Evolutionary conservation across 2,113 vertebrate genomes (phyloP), one percentile per base, ranked within the genome.

Genomic region (Tor tambroides): DNA sequence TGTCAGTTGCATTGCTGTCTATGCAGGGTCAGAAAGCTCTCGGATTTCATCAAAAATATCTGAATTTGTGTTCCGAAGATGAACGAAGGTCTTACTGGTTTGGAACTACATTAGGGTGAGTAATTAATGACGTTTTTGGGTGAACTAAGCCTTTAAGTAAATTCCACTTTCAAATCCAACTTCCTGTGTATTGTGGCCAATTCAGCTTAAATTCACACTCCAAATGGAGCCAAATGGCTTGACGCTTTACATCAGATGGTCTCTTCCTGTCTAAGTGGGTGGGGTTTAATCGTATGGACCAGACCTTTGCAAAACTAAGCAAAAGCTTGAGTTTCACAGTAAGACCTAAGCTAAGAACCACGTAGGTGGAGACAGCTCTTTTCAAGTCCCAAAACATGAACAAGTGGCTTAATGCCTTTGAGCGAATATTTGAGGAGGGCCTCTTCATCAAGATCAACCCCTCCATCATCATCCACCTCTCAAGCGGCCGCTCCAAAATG

Each of bases 401-500:
- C 85, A 72, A 54, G 72, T 38, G 78, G 63, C 63, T 84, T 30
- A 78, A 76, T 23, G 85, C 59, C 83, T 85, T 38, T 23, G 35
- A 78, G 56, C 1, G n/a, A 76, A 79, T 80, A 80, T 88, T 74
- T 86, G 67, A 88, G 84, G 15, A 88, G 69, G 83, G 72, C 38
- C 72, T 74, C 80, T 88, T 84, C 87, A 84, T 90, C 83, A 86
- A 84, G 84, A 80, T 69, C 85, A 74, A 84, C 63, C 85, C 84
- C 46, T 54, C 75, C 32, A 63, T 88, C 89, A 86, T 76, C 74
- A 80, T 32, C 43, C 65, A 30, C 56, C 72, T 86, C 84, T 72
- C 86, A 80, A 61, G 51, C 43, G 7, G 76, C 67, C 43, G 35
- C 54, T 76, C 80, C 26, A 78, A 88, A 85, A 86, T 35, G 74